Evolutionary conservation across 2,113 vertebrate species (phyloP), one percentile per base, ranked within the genome.

Genomic region (Salvator merianae): DNA sequence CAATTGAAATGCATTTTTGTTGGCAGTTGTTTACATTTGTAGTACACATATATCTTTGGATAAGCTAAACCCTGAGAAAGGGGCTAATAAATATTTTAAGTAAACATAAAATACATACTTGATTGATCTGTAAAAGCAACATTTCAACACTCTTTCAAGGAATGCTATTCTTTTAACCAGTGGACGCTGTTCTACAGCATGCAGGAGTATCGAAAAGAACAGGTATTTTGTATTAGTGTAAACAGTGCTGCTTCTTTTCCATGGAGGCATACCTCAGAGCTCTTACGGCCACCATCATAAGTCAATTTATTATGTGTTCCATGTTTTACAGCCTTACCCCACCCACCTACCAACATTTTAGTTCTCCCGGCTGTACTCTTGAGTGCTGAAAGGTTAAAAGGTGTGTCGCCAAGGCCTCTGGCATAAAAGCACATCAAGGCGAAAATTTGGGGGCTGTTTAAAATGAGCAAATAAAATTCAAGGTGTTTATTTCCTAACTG

Each of bases 361-460:
- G 59, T 63, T 66, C 62, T 76, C 82, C 62, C 72, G 7, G n/a
- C 59, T 83, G 82, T 36, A 36, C 62, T 34, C 36, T 34, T 85
- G 90, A 89, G 84, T 84, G 74, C 82, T 84, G 79, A 87, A 93
- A 87, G 88, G 92, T 90, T 86, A 89, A 88, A 83, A 91, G 84
- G 82, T 88, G 26, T 74, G 0, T 63, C 40, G 16, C 79, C 70
- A 83, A 84, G 72, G 66, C 88, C 86, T 34, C 24, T n/a, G 78
- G 71, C 1, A 0, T 81, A 78, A 87, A 86, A 83, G 66, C 81
- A 85, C 36, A 76, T 86, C 87, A 38, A 10, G 82, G 53, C 62
- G 85, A 83, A 82, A 77, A 86, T 73, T 76, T 90, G 69, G 78
- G 77, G 84, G 38, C 43, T 83, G 1, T 71, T 85, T 78, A 77